Conservation (phyloP, 2,888 invertebrate species). For the Drepanosiphum platanoidis region DNA sequence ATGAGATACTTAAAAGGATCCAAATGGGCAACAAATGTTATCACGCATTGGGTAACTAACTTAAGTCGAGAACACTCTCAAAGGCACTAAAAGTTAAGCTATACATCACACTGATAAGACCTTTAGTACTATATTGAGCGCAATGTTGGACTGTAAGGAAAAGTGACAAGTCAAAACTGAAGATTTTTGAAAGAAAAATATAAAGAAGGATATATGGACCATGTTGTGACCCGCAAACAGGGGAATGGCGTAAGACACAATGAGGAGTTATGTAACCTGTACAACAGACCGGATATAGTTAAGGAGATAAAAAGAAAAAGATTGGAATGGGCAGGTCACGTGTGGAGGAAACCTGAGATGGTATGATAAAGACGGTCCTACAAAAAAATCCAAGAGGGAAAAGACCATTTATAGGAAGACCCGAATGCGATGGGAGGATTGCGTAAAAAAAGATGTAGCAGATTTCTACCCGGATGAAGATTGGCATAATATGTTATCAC, state of each 20-base stretch:
- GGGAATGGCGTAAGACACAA: not conserved
- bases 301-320: slow-evolving; percentile 29
- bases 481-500: not conserved
- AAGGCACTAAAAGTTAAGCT: slow-evolving; percentile 3
- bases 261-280: not conserved
- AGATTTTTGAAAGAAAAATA: slow-evolving; percentile 13
- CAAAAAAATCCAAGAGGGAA: slow-evolving; percentile 4
- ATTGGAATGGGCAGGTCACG: slow-evolving; percentile 9
- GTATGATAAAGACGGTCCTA: not conserved
- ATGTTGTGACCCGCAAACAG: not conserved
- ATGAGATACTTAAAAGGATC: slow-evolving; percentile 2
- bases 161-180: slow-evolving; percentile 6
- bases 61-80: slow-evolving; percentile 4
- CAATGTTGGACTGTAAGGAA: not conserved
- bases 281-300: not conserved
- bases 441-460: slow-evolving; percentile 4
- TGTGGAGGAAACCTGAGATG: slow-evolving; percentile 22
- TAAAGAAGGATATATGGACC: not conserved
- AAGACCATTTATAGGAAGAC: slow-evolving; percentile 10
- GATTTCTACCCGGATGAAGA: slow-evolving; percentile 22
- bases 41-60: slow-evolving; percentile 7
- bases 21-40: slow-evolving; percentile 5
- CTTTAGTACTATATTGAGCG: slow-evolving; percentile 2
- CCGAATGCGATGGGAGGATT: slow-evolving; percentile 5
- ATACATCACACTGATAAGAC: slow-evolving; percentile 2